Conservation (phyloP, 2,113 vertebrate species). For the Psittacus erithacus region DNA sequence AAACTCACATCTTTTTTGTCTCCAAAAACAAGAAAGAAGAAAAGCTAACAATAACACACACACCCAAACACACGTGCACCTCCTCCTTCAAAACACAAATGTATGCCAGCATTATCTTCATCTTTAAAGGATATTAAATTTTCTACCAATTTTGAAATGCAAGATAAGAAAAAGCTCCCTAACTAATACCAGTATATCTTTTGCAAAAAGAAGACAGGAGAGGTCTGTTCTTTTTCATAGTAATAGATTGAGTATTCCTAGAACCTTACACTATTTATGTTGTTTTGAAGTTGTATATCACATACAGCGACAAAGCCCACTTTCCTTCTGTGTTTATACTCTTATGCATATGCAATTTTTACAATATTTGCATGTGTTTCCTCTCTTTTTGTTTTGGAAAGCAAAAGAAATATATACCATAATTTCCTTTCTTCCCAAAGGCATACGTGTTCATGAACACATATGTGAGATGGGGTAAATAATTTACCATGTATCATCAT, state of each 20-base stretch:
- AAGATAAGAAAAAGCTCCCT: not conserved
- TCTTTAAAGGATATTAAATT: not conserved
- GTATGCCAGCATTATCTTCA: not conserved
- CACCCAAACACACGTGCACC: not conserved
- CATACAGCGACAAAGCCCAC: not conserved
- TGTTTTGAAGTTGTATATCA: slow-evolving; percentile 11
- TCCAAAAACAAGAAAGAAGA: not conserved
- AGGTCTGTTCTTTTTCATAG: not conserved
- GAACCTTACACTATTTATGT: not conserved
- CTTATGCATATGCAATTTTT: not conserved
- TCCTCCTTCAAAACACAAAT: not conserved
- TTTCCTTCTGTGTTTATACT: not conserved
- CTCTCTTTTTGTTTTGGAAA: slow-evolving; percentile 13
- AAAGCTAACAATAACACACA: not conserved
- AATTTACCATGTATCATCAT: slow-evolving; percentile 9
- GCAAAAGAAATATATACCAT: slow-evolving; percentile 2
- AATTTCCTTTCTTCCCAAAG: not conserved
- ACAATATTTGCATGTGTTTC: slow-evolving; percentile 2
- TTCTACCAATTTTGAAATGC: not conserved
- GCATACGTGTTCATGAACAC: not conserved
- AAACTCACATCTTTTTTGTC: slow-evolving; percentile 12
- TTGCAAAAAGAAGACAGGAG: not conserved
- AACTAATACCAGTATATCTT: not conserved
- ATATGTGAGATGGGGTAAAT: not conserved
- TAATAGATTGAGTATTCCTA: slow-evolving; percentile 1